Conservation (phyloP, 2,888 invertebrate genomes). For the Vannuccia rotundouncinata region DNA sequence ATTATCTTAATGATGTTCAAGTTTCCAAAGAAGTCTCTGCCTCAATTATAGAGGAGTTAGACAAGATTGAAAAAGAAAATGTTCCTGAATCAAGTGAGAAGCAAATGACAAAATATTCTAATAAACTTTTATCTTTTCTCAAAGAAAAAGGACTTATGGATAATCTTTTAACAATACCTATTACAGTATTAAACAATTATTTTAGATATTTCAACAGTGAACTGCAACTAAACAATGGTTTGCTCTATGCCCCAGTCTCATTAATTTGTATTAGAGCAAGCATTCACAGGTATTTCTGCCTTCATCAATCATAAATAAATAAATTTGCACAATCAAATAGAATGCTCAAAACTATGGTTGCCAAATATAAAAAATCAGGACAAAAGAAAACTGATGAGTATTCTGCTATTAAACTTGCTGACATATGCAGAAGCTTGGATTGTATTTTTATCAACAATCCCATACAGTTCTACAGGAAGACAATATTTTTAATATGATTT, state of each 20-base stretch:
- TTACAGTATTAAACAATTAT: conserved; percentile 8
- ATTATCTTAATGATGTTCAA: too few relatives aligned
- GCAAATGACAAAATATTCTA: background rate
- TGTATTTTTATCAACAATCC: conserved; percentile 8
- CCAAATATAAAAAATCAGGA: conserved; percentile 22
- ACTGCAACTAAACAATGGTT: background rate
- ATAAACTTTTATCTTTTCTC: background rate
- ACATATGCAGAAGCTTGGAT: conserved; percentile 15
- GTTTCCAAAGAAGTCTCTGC: background rate
- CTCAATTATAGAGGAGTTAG: background rate
- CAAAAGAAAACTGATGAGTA: background rate
- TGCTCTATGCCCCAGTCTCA: conserved; percentile 6
- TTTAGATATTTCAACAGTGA: background rate
- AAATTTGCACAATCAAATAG: conserved; percentile 14
- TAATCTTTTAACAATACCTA: conserved; percentile 10
- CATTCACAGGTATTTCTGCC: conserved; percentile 21
- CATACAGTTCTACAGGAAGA: conserved; percentile 9
- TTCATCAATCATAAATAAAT: background rate
- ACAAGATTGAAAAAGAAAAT: background rate
- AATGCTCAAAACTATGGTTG: conserved; percentile 19
- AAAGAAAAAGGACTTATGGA: conserved; percentile 4
- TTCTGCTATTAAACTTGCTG: conserved; percentile 17
- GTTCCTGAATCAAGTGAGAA: background rate
- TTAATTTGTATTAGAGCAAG: conserved; percentile 10
- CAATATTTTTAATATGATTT: background rate